Conservation (phyloP, 2,888 invertebrate species). For the Dyspetes luteomarginatus region DNA sequence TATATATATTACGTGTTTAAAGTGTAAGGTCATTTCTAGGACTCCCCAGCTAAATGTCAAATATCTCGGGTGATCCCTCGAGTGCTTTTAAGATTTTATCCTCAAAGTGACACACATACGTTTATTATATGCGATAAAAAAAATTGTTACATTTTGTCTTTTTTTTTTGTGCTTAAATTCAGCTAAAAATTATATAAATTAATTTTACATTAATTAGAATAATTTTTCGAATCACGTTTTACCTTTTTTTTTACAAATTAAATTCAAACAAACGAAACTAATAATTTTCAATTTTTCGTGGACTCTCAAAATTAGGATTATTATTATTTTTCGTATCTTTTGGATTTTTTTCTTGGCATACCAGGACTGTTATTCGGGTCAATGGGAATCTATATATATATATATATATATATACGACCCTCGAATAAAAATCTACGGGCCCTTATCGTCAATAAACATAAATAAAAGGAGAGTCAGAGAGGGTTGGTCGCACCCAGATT, state of each 20-base stretch:
- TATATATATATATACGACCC: neutral
- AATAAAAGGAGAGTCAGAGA: conserved; percentile 16
- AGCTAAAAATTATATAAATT: no score
- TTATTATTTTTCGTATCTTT: neutral
- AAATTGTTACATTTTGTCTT: conserved; percentile 5
- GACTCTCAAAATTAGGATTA: neutral
- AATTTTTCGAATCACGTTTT: no score
- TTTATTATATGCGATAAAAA: neutral
- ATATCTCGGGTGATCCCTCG: conserved; percentile 16
- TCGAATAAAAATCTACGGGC: conserved; percentile 6
- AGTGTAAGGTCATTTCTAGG: neutral
- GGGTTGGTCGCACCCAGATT: conserved; percentile 56
- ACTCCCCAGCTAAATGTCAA: conserved; percentile 28
- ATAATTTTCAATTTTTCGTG: neutral
- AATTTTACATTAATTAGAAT: no score
- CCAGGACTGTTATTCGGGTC: conserved; percentile 9
- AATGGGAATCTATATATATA: conserved; percentile 6
- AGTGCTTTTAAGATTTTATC: neutral
- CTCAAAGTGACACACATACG: neutral
- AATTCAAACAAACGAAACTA: no score
- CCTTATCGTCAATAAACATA: conserved; percentile 53
- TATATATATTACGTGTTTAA: neutral
- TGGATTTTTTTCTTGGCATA: no score
- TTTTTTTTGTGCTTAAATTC: no score
- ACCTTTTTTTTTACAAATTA: no score